Evolutionary conservation across 2,113 vertebrate species (phyloP).

Genomic region (Calidris pygmaea): DNA sequence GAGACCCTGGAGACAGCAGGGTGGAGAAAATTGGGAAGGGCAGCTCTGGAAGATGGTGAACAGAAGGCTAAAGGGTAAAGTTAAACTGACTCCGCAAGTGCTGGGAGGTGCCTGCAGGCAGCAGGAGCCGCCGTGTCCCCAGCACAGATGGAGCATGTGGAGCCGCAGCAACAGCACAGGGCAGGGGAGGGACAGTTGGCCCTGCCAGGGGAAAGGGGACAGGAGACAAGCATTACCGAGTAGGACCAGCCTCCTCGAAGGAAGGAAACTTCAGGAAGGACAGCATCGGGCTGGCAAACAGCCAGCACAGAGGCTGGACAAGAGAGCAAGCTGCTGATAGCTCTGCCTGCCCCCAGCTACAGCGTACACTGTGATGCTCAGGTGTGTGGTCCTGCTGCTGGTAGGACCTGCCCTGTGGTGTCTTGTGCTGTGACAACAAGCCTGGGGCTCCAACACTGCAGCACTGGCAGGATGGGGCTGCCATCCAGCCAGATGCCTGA

Average conservation of each 20-base stretch:
- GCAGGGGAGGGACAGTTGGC: neutral
- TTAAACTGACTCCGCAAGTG: neutral
- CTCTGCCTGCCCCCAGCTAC: neutral
- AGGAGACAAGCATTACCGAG: fast-evolving
- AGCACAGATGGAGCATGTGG: neutral
- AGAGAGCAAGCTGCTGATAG: neutral
- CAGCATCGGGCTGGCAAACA: neutral
- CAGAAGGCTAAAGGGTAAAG: slow-evolving; percentile 51
- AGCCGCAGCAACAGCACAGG: fast-evolving
- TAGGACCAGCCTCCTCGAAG: neutral
- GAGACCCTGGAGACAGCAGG: neutral
- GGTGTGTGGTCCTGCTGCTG: neutral
- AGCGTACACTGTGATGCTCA: neutral
- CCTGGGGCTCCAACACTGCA: neutral
- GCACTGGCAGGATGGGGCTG: neutral
- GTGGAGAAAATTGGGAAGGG: neutral
- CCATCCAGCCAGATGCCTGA: neutral
- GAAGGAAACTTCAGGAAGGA: neutral
- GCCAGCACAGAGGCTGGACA: neutral
- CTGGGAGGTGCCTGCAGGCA: slow-evolving; percentile 12
- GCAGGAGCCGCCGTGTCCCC: neutral
- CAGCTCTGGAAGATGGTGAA: neutral
- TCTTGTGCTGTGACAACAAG: neutral
- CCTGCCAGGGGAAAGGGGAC: neutral
- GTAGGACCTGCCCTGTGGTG: neutral